phyloP scores from a whole-genome alignment of 2,888 invertebrate species.

The Scaptomyza polygonia region DNA sequence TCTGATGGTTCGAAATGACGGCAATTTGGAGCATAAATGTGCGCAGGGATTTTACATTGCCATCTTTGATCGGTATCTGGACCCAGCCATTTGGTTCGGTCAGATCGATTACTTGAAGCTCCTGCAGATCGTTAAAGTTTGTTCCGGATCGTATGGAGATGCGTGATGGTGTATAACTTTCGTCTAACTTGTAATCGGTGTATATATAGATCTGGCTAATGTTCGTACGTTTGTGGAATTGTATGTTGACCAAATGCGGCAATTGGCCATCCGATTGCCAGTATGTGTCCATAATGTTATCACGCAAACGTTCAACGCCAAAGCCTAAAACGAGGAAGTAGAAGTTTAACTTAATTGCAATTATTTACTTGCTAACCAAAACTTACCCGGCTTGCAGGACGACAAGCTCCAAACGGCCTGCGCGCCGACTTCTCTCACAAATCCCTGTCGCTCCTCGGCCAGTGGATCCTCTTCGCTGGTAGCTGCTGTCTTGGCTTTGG shows the following conservation, averaged over 20 bases:
- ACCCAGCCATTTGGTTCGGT: conserved; percentile 98
- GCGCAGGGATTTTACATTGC: conserved; percentile 93
- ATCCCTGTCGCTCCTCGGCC: conserved; percentile 83
- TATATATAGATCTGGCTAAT: conserved; percentile 98
- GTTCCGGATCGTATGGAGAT: conserved; percentile 97
- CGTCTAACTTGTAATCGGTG: conserved; percentile 98
- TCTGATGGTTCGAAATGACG: conserved; percentile 98
- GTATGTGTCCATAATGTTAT: conserved; percentile 98
- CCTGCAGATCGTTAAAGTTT: conserved; percentile 98
- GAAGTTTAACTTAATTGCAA: background rate
- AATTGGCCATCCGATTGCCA: conserved; percentile 99
- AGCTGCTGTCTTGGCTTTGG: conserved; percentile 42
- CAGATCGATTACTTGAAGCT: conserved; percentile 96
- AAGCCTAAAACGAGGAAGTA: conserved; percentile 88
- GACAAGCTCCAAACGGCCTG: conserved; percentile 99
- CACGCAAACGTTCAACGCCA: conserved; percentile 97
- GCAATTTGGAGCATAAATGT: conserved; percentile 99
- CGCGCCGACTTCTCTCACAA: conserved; percentile 93
- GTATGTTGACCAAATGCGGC: conserved; percentile 98
- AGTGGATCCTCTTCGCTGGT: conserved; percentile 81
- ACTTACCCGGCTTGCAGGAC: conserved; percentile 97
- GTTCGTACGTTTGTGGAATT: conserved; percentile 97
- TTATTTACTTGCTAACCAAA: no score
- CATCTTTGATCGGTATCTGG: conserved; percentile 95
- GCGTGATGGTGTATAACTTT: conserved; percentile 98